A percentile compares a stretch with the other conserved stretches of the same genome.
phyloP scores from a whole-genome alignment of 1,140 invertebrate genomes.

The Gonioctena quinquepunctata region DNA sequence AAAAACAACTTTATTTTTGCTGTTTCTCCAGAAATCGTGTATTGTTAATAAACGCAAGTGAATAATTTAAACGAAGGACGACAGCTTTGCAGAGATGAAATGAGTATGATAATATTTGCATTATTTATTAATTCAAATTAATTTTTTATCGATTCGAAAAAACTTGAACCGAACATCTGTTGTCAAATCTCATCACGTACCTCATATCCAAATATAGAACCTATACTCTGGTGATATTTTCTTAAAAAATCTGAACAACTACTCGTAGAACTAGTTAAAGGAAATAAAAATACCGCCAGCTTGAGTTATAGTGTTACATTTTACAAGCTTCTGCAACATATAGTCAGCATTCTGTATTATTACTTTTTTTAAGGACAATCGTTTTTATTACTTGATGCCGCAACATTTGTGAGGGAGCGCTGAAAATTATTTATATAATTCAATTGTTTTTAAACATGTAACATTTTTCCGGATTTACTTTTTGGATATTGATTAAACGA shows the following conservation, averaged over 20 bases:
- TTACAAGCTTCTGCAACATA: not conserved
- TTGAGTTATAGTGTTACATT: not conserved
- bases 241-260: constrained; percentile 9
- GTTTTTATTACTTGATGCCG: not conserved
- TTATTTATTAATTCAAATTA: constrained; percentile 13
- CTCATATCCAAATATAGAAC: not conserved
- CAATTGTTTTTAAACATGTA: too few species aligned
- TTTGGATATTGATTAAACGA: too few species aligned
- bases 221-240: not conserved
- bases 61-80: constrained; percentile 13
- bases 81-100: constrained; percentile 11
- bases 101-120: constrained; percentile 5
- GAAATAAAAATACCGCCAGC: constrained; percentile 18
- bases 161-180: not conserved
- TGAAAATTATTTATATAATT: too few species aligned
- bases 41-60: not conserved
- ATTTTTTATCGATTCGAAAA: not conserved
- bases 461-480: too few species aligned
- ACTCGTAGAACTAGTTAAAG: constrained; percentile 22
- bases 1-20: not conserved
- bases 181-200: not conserved
- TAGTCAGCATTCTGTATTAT: not conserved
- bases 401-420: too few species aligned
- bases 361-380: not conserved
- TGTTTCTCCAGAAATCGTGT: not conserved